phyloP scores from a whole-genome alignment of 2,113 vertebrate species.

The Hippolais icterina region DNA sequence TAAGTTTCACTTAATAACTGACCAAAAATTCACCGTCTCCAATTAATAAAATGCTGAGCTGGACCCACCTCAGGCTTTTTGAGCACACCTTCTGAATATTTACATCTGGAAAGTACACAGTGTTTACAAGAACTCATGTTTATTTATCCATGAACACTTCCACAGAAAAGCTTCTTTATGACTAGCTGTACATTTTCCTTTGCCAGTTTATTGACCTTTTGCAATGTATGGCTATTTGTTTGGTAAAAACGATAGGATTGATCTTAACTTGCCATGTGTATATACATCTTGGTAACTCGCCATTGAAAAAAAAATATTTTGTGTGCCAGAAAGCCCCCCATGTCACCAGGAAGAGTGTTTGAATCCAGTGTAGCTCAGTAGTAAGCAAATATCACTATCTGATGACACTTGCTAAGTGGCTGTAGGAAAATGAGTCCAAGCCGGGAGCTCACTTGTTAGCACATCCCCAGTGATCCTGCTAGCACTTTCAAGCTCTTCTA shows the following conservation, averaged over 20 bases:
- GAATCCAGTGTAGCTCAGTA: not conserved
- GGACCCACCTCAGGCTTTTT: constrained; percentile 43
- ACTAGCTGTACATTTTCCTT: not conserved
- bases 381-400: not conserved
- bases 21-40: constrained; percentile 36
- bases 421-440: not conserved
- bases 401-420: not conserved
- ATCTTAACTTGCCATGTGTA: not conserved
- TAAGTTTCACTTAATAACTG: constrained; percentile 22
- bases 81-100: constrained; percentile 61
- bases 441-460: not conserved
- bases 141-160: constrained; percentile 54
- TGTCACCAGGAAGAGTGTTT: not conserved
- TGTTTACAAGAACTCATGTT: constrained; percentile 56
- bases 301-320: not conserved
- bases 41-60: constrained; percentile 48
- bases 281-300: not conserved
- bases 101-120: constrained; percentile 47
- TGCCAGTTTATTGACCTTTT: constrained; percentile 42
- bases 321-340: not conserved
- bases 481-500: not conserved
- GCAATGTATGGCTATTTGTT: not conserved
- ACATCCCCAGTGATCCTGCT: fast-evolving
- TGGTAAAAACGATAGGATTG: not conserved
- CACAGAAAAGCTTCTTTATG: constrained; percentile 57